Evolutionary conservation across 2,797 vertebrate genomes (phyloP).

Genomic region (Sebastes taczanowskii): DNA sequence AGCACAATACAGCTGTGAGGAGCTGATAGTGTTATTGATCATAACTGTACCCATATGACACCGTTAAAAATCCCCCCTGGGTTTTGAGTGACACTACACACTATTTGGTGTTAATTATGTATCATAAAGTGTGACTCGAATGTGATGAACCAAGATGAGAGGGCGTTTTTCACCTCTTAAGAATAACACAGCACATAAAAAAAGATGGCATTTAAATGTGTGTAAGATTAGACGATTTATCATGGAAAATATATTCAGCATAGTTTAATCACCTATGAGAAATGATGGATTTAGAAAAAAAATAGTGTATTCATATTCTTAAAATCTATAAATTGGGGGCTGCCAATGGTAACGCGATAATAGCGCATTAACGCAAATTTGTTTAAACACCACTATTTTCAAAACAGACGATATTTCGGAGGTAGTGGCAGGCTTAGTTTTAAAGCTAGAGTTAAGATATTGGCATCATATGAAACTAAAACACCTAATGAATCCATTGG

Average conservation of each 20-base stretch:
- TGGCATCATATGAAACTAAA: too few relatives aligned
- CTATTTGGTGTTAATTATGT: conserved; percentile 11
- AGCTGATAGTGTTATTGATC: conserved; percentile 28
- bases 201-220: neutral
- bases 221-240: neutral
- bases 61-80: neutral
- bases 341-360: too few relatives aligned
- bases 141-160: neutral
- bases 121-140: neutral
- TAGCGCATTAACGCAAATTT: too few relatives aligned
- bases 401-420: too few relatives aligned
- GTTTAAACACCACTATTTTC: too few relatives aligned
- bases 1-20: neutral
- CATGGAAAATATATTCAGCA: neutral
- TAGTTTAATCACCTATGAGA: neutral
- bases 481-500: too few relatives aligned
- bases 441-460: too few relatives aligned
- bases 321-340: neutral
- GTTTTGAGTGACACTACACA: neutral
- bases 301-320: neutral
- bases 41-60: neutral
- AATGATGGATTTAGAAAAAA: neutral
- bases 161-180: neutral
- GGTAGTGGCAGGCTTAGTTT: too few relatives aligned
- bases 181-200: neutral